Conservation (phyloP, 2,113 vertebrate species). For the Oriolus oriolus region DNA sequence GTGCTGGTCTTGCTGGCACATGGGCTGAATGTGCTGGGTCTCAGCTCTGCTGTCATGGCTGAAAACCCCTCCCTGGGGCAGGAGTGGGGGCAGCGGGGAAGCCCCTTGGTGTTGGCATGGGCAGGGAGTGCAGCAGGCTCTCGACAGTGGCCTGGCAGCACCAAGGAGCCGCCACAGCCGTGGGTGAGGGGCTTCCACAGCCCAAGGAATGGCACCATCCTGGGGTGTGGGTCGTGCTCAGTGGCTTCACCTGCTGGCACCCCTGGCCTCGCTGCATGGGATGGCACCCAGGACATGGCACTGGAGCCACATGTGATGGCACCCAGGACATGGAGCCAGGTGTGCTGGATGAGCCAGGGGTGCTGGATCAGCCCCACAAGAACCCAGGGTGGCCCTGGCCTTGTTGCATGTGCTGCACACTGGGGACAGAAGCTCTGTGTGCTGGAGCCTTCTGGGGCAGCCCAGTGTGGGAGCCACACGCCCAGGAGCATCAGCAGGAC, state of each 20-base stretch:
- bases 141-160: fast-evolving
- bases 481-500: not conserved
- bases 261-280: fast-evolving
- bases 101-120: fast-evolving
- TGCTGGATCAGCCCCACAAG: not conserved
- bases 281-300: not conserved
- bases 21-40: not conserved
- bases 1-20: fast-evolving
- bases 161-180: not conserved
- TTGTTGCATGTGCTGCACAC: fast-evolving
- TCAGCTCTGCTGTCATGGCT: not conserved
- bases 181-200: not conserved
- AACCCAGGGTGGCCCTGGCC: not conserved
- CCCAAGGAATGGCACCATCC: not conserved
- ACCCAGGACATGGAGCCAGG: not conserved
- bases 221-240: not conserved
- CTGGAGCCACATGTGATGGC: not conserved
- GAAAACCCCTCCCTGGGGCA: not conserved
- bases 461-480: fast-evolving
- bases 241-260: not conserved
- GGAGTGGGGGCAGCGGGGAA: not conserved
- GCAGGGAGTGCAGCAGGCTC: not conserved
- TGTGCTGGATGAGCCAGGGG: fast-evolving
- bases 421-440: fast-evolving
- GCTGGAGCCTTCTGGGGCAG: not conserved